A percentile compares a stretch with the other conserved stretches of the same genome.
Evolutionary conservation across 2,888 invertebrate species (phyloP).

Genomic region (Dione vanillae): DNA sequence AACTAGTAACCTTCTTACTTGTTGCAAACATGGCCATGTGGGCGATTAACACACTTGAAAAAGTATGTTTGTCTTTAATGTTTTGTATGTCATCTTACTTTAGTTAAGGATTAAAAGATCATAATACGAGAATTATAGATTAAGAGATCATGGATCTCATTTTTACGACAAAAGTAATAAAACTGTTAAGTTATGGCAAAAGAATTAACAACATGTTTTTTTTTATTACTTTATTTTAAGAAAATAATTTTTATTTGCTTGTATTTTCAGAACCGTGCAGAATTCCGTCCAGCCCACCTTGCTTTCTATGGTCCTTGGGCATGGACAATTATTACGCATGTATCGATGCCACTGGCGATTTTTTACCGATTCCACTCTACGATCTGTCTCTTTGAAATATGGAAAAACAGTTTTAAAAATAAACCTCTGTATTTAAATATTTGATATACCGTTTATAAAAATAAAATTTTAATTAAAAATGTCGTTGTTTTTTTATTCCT

Average conservation of each 20-base stretch:
- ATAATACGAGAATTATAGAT: too few species aligned
- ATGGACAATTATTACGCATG: constrained; percentile 95
- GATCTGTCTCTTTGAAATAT: constrained; percentile 95
- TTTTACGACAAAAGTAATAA: constrained; percentile 2
- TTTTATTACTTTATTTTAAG: background rate
- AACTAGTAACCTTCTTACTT: constrained; percentile 92
- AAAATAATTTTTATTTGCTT: background rate
- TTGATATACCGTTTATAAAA: constrained; percentile 43
- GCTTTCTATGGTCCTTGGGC: constrained; percentile 94
- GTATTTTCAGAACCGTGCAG: constrained; percentile 87
- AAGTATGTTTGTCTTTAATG: constrained; percentile 60
- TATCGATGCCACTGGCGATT: constrained; percentile 94
- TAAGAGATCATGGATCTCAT: constrained; percentile 9
- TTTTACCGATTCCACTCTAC: constrained; percentile 96
- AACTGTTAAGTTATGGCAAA: background rate
- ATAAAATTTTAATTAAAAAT: background rate
- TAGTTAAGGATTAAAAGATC: constrained; percentile 10
- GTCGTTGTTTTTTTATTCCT: background rate
- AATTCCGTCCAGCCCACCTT: constrained; percentile 92
- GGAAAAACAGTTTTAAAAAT: constrained; percentile 95
- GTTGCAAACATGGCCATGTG: constrained; percentile 93
- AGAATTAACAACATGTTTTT: background rate
- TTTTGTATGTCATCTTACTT: background rate
- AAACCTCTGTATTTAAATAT: constrained; percentile 80
- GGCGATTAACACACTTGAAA: constrained; percentile 93